A percentile compares a stretch with the other conserved stretches of the same genome.
These are phyloP conservation scores for Nansenia antarctica DNA, from an alignment of 2,113 vertebrate species.

Conservation along the genomic window DNA sequence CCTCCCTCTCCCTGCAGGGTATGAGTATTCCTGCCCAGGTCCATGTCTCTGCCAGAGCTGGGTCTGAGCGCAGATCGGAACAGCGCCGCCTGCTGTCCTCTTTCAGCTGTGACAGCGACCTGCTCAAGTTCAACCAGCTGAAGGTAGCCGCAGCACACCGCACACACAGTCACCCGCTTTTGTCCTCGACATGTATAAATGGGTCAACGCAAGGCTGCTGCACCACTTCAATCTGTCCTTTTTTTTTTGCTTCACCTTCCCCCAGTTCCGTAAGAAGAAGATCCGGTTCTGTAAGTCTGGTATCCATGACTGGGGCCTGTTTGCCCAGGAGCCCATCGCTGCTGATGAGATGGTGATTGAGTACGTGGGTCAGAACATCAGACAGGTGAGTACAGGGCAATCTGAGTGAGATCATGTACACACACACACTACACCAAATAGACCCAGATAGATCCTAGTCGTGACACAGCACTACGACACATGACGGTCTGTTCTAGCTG, in stretches of 20 bases:
- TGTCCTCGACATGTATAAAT: not conserved
- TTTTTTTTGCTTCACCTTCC: not conserved
- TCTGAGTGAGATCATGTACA: not conserved
- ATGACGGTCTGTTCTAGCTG: not conserved
- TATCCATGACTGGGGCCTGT: conserved; percentile 99
- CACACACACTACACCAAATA: not conserved
- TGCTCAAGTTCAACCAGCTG: conserved; percentile 99
- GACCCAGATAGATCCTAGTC: not conserved
- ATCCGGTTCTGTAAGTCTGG: conserved; percentile 95
- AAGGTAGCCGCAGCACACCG: conserved; percentile 78
- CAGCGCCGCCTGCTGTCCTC: conserved; percentile 92
- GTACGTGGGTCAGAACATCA: conserved; percentile 97
- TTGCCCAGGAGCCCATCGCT: conserved; percentile 96
- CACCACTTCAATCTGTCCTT: not conserved
- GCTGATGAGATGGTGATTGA: conserved; percentile 99
- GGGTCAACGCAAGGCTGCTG: not conserved
- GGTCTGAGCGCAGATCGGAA: conserved; percentile 93
- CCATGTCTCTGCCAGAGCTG: conserved; percentile 89
- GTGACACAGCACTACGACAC: not conserved
- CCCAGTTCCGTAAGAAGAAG: conserved; percentile 97
- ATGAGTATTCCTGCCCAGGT: conserved; percentile 98
- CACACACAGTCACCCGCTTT: not conserved
- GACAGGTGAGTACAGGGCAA: conserved; percentile 81
- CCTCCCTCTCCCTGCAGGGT: conserved; percentile 72
- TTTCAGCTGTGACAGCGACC: conserved; percentile 95